These are phyloP conservation scores for Melanostigma gelatinosum DNA, from an alignment of 2,113 vertebrate genomes.

Conservation along the genomic window DNA sequence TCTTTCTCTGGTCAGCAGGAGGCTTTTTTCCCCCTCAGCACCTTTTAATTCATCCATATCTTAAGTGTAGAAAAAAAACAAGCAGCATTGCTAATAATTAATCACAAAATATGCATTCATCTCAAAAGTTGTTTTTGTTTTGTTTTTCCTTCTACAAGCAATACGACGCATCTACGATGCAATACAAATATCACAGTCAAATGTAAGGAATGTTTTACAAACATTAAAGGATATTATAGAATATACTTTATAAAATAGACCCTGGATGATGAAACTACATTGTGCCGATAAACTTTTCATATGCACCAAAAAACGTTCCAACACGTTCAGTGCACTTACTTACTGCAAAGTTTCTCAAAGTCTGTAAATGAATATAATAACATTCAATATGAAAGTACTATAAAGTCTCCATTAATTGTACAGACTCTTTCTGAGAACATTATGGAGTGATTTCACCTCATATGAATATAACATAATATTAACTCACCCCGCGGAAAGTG, in stretches of 20 bases:
- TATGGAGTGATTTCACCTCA: neutral
- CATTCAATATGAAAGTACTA: neutral
- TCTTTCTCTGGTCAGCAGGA: neutral
- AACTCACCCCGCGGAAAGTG: slow-evolving; percentile 54
- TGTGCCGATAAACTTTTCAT: neutral
- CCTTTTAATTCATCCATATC: neutral
- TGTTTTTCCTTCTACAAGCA: neutral
- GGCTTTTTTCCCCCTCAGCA: neutral
- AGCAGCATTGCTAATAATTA: slow-evolving; percentile 2
- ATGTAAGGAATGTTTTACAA: neutral
- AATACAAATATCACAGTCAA: neutral
- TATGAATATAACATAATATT: neutral
- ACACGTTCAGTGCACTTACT: neutral
- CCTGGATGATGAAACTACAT: neutral
- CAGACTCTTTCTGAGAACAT: neutral
- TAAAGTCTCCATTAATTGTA: neutral
- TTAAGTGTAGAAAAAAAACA: neutral
- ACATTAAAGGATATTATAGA: neutral
- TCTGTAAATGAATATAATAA: neutral
- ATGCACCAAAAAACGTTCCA: neutral
- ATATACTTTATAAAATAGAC: neutral
- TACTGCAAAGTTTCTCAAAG: neutral
- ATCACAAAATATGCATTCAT: neutral
- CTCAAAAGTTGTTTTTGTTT: neutral
- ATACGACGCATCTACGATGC: neutral